phyloP scores from a whole-genome alignment of 2,888 invertebrate species.

The Apoda limacodes region DNA sequence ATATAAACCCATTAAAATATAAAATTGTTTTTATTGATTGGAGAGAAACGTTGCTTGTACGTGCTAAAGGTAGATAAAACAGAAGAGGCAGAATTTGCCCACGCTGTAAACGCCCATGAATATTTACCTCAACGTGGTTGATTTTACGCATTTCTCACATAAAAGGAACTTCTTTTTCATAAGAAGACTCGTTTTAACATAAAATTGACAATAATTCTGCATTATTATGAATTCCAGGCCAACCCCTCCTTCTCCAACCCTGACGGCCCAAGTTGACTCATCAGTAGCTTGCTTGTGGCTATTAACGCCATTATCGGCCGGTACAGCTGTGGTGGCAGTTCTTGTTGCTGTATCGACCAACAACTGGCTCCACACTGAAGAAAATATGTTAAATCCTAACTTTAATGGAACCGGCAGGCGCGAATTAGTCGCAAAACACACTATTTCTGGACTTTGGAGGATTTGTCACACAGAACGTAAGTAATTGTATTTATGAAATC shows the following conservation, averaged over 20 bases:
- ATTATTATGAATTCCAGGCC: conserved; percentile 39
- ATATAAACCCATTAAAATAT: too few species aligned
- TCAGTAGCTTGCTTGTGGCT: conserved; percentile 74
- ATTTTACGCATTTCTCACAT: too few species aligned
- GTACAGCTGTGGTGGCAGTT: conserved; percentile 78
- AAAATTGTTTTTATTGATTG: too few species aligned
- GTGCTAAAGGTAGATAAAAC: too few species aligned
- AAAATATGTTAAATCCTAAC: conserved; percentile 82
- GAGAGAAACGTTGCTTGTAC: too few species aligned
- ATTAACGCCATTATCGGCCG: conserved; percentile 74
- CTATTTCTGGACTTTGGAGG: conserved; percentile 85
- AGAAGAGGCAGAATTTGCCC: too few species aligned
- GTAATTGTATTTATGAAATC: too few species aligned
- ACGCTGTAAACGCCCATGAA: too few species aligned
- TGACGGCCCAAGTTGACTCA: conserved; percentile 66
- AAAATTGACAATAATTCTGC: not conserved
- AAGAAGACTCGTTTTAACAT: not conserved
- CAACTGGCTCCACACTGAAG: conserved; percentile 90
- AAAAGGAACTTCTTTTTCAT: too few species aligned
- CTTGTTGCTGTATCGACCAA: conserved; percentile 80
- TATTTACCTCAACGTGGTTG: too few species aligned
- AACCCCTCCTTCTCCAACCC: conserved; percentile 54
- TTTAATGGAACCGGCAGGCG: conserved; percentile 83
- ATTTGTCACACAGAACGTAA: conserved; percentile 84
- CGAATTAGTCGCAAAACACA: conserved; percentile 78